Conservation (phyloP, 2,797 vertebrate genomes). For the Brotula barbata region DNA sequence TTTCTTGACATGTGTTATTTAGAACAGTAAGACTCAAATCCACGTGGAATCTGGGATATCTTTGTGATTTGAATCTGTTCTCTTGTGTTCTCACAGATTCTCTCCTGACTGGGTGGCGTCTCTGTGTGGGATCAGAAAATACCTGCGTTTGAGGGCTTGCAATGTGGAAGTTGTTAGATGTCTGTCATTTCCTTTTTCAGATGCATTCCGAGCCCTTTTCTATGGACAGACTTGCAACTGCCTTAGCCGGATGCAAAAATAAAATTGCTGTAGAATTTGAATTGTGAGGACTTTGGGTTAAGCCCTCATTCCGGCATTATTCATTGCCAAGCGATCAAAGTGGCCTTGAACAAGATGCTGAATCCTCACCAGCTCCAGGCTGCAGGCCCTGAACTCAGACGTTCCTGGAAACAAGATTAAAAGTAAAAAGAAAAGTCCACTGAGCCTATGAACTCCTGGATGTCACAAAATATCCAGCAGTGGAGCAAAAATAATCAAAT, state of each 20-base stretch:
- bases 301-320: neutral
- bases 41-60: conserved; percentile 28
- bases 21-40: conserved; percentile 12
- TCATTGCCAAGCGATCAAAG: neutral
- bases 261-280: no score
- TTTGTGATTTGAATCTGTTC: conserved; percentile 21
- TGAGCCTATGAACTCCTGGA: no score
- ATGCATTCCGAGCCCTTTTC: conserved; percentile 26
- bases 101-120: conserved; percentile 24
- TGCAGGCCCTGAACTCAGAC: neutral
- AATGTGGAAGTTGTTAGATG: conserved; percentile 46
- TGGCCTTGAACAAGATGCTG: neutral
- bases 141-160: conserved; percentile 44
- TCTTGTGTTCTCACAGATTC: conserved; percentile 27
- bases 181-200: conserved; percentile 37
- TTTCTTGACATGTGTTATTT: conserved; percentile 12
- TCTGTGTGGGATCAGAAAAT: conserved; percentile 33
- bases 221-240: conserved; percentile 12
- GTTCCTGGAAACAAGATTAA: neutral
- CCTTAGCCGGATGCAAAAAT: no score
- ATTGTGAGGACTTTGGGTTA: neutral
- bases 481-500: no score
- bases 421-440: no score
- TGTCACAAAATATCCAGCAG: no score
- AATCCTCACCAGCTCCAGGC: neutral